Percentiles rank a stretch among this genome's conserved stretches.
Evolutionary conservation across 2,113 vertebrate species (phyloP).

Genomic region (Nyctereutes procyonoides): DNA sequence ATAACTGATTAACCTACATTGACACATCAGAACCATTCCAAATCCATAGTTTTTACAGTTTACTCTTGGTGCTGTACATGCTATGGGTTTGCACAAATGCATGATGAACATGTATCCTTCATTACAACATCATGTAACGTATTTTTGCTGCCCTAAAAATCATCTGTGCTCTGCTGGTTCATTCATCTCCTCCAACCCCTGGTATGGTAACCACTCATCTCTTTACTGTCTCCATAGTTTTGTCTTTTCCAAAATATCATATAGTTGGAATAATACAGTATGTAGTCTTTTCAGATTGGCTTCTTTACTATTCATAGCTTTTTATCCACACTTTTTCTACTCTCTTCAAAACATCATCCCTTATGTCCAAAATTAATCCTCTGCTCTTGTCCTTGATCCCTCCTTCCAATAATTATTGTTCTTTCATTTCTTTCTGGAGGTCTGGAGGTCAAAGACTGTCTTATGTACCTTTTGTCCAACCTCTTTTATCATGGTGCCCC

Average conservation of each 20-base stretch:
- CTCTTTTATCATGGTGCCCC: not conserved
- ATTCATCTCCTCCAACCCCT: not conserved
- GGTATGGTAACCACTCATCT: not conserved
- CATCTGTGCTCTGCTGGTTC: not conserved
- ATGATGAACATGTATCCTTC: not conserved
- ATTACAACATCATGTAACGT: not conserved
- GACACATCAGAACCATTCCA: not conserved
- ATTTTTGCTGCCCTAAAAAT: not conserved
- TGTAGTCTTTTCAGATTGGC: not conserved
- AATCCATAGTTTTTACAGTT: not conserved
- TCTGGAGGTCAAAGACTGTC: not conserved
- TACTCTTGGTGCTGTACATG: not conserved
- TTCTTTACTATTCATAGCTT: not conserved
- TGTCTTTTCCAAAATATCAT: not conserved
- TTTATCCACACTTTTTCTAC: not conserved
- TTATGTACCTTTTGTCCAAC: not conserved
- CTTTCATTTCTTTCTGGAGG: not conserved
- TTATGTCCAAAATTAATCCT: not conserved
- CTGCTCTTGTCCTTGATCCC: not conserved
- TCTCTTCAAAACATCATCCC: not conserved
- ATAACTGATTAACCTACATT: not conserved
- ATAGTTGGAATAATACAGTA: not conserved
- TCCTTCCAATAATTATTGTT: not conserved
- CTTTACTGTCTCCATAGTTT: not conserved
- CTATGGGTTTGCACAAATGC: not conserved